Evolutionary conservation across 2,113 vertebrate genomes (phyloP), one percentile per base, ranked within the genome.

Genomic region (Pungitius pungitius): DNA sequence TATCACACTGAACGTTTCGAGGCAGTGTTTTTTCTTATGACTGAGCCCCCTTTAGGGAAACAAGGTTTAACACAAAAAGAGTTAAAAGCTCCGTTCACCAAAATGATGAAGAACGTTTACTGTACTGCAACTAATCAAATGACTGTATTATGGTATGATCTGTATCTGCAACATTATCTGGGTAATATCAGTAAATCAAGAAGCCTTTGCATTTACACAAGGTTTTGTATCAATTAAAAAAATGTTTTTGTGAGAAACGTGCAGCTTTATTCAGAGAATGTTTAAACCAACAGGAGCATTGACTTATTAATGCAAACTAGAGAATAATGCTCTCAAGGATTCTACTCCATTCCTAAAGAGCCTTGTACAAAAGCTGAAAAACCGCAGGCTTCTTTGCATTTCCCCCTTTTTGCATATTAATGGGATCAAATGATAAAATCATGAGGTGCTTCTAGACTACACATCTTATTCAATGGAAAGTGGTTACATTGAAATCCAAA

Each of bases 31-130:
- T 45, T 24, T 37, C 43, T 27, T 35, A 43, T 43, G 12, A 73
- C 56, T 27, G 77, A 59, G 56, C 37, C 42, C 26, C 22, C 52
- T 24, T 12, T 69, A 49, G 15, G 64, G 57, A 26, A 71, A 45
- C 35, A 67, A 60, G 42, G 63, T 57, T 67, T 12, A 40, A 1
- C 62, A 55, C 66, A n/a, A n/a, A 35, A 69, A 65, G 12, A 45
- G 79, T 70, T 52, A 69, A 65, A 57, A 24, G 30, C 30, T 55
- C 3, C 0, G 13, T 57, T 22, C 22, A 33, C 24, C 20, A 17
- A 62, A 62, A 49, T 33, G 7, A 47, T 67, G 1, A 54, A 43
- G 39, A 33, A 37, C 6, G 30, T 30, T 5, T n/a, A n/a, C n/a
- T n/a, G n/a, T 30, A 30, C 30, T 30, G 30, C 30, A 30, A 30